Conservation (phyloP, 2,113 vertebrate species). For the Nestor notabilis region DNA sequence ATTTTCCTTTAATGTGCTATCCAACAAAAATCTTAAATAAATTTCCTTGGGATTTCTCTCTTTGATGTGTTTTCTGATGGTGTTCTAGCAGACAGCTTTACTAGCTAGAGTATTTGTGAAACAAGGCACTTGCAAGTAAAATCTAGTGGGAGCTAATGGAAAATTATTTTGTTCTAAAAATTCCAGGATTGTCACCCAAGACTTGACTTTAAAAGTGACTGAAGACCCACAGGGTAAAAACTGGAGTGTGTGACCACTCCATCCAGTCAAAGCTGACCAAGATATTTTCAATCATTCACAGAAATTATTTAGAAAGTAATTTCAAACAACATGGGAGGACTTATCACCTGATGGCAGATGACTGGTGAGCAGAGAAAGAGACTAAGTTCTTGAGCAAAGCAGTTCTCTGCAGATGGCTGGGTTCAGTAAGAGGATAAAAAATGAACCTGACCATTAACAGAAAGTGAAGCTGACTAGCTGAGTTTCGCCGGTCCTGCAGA, state of each 20-base stretch:
- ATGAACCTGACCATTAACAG: background rate
- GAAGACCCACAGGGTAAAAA: background rate
- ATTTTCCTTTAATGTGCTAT: background rate
- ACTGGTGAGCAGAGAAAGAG: background rate
- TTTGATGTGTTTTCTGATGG: background rate
- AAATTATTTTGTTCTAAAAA: background rate
- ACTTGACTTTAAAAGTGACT: background rate
- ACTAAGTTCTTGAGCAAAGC: constrained; percentile 9
- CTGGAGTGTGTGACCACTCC: background rate
- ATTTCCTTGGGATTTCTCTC: background rate
- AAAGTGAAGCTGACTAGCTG: background rate
- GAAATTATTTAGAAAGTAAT: constrained; percentile 12
- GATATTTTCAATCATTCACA: background rate
- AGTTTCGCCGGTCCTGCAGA: background rate
- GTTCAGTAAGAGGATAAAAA: constrained; percentile 1
- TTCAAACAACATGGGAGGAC: constrained; percentile 29
- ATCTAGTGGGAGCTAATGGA: background rate
- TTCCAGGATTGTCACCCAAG: background rate
- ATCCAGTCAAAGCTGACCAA: background rate
- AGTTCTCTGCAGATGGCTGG: background rate
- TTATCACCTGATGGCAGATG: constrained; percentile 24
- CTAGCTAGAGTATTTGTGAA: background rate
- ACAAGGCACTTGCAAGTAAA: background rate
- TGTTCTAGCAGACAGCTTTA: background rate
- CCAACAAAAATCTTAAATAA: background rate